Base-by-base conservation (phyloP, 2,888 invertebrate genomes). In the Drosophila multiciliata region DNA sequence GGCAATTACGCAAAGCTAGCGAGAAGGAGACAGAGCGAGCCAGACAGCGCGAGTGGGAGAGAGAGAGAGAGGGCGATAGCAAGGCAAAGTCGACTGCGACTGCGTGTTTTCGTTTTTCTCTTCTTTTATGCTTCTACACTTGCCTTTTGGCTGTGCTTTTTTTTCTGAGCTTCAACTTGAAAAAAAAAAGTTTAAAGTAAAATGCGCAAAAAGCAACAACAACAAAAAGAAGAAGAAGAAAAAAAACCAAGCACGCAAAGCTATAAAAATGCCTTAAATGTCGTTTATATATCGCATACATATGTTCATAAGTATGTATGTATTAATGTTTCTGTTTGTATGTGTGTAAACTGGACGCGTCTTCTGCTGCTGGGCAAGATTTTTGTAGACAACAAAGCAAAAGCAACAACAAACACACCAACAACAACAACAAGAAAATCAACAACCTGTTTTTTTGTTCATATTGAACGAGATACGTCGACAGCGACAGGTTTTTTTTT, bases 211-310 rank as follows among this genome's bases (percentile, higher is more conserved):
- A 80, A 63, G 63, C 72, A 65, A 58, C 73, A 77, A 65, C 60
- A 78, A 55, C 32, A 74, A 70, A 35, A 64, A 59, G 23, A 58
- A 61, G 32, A 54, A 61, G 32, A 54, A 15, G 29, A 26, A 42
- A 61, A 20, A 75, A 60, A 58, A 62, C 48, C 58, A 57, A 68
- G 66, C 76, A 83, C 80, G 87, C 82, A 87, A 82, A 87, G 83
- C 83, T 80, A 84, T 89, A 84, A 85, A 89, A 89, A 85, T 85
- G 85, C 88, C 84, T 87, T 87, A 89, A 89, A 87, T 85, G 90
- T 87, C 88, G 85, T 75, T 84, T 81, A 83, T 86, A 75, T 73
- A 80, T 79, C 75, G 73, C 54, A 70, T 48, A 53, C 36, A 60
- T 52, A 49, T 17, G 40, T 36, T 35, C 12, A 48, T 36, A 45